Evolutionary conservation across 2,797 vertebrate species (phyloP).

Genomic region (Gobio occitaniae): DNA sequence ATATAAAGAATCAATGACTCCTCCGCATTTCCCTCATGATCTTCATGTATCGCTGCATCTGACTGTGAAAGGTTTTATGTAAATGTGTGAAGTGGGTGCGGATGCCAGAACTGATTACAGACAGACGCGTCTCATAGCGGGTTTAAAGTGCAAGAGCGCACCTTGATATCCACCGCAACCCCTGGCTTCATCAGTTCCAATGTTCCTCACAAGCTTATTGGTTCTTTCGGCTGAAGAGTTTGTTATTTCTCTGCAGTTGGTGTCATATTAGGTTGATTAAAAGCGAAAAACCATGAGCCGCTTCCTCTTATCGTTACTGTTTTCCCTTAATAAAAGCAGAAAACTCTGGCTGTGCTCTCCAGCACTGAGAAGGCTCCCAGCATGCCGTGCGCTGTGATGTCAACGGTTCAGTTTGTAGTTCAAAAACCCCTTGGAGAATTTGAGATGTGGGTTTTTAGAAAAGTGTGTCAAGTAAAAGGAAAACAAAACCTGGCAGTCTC

Average conservation of each 20-base stretch:
- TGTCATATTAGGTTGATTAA: slow-evolving; percentile 17
- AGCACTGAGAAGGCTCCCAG: not conserved
- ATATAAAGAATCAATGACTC: not conserved
- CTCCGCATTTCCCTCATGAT: not conserved
- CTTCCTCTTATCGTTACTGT: not conserved
- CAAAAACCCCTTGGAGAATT: not conserved
- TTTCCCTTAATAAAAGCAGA: not conserved
- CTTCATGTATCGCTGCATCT: not conserved
- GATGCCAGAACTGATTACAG: slow-evolving; percentile 20
- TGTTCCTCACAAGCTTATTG: slow-evolving; percentile 15
- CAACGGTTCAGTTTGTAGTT: not conserved
- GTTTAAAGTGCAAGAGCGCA: slow-evolving; percentile 10
- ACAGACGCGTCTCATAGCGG: not conserved
- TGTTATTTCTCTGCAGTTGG: not conserved
- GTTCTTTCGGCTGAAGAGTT: not conserved
- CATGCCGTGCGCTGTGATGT: not conserved
- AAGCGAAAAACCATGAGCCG: not conserved
- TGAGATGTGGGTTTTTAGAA: not conserved
- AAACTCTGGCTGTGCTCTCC: slow-evolving; percentile 4
- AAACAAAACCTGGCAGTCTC: slow-evolving; percentile 1
- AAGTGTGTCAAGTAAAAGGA: not conserved
- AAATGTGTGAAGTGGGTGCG: not conserved
- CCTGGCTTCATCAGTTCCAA: slow-evolving; percentile 14
- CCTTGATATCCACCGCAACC: slow-evolving; percentile 10
- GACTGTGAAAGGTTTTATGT: slow-evolving; percentile 10